Evolutionary conservation across 30 jellyfish, hydroid and myxozoan genomes (phyloP).

Genomic region (Turritopsis dohrnii): DNA sequence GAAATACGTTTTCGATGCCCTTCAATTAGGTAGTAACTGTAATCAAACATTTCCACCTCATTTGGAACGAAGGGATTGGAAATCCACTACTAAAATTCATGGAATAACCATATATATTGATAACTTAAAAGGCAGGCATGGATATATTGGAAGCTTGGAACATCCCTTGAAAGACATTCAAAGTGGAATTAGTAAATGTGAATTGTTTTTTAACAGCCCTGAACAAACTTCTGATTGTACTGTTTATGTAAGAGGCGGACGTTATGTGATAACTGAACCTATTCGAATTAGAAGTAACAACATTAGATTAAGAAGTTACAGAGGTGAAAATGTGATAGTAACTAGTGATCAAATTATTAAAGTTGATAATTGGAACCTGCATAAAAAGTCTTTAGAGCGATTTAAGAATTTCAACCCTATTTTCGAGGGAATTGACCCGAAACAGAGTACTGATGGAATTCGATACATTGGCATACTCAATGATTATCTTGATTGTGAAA

Average conservation of each 20-base stretch:
- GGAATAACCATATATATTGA: slow-evolving; percentile 52
- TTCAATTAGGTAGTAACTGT: slow-evolving; percentile 59
- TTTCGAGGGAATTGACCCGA: slow-evolving; percentile 76
- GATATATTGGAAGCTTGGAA: slow-evolving; percentile 32
- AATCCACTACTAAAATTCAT: not conserved
- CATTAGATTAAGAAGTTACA: slow-evolving; percentile 42
- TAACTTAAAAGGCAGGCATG: slow-evolving; percentile 18
- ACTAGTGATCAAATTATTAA: slow-evolving; percentile 52
- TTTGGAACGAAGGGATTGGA: not conserved
- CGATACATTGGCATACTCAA: slow-evolving; percentile 59
- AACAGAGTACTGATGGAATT: slow-evolving; percentile 47
- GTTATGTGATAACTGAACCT: slow-evolving; percentile 20
- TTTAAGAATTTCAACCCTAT: slow-evolving; percentile 46
- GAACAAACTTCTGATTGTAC: slow-evolving; percentile 9
- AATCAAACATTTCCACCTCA: slow-evolving; percentile 27
- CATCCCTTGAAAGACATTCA: slow-evolving; percentile 60
- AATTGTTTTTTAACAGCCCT: not conserved
- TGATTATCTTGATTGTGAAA: slow-evolving; percentile 39
- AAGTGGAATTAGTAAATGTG: slow-evolving; percentile 64
- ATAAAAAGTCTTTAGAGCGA: slow-evolving; percentile 34
- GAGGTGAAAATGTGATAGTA: slow-evolving; percentile 54
- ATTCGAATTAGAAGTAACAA: slow-evolving; percentile 27
- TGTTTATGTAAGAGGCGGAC: slow-evolving; percentile 14
- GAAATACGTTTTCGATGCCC: slow-evolving; percentile 65
- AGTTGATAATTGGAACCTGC: slow-evolving; percentile 58